phyloP scores from a whole-genome alignment of 2,113 vertebrate species.

The Daboia siamensis region DNA sequence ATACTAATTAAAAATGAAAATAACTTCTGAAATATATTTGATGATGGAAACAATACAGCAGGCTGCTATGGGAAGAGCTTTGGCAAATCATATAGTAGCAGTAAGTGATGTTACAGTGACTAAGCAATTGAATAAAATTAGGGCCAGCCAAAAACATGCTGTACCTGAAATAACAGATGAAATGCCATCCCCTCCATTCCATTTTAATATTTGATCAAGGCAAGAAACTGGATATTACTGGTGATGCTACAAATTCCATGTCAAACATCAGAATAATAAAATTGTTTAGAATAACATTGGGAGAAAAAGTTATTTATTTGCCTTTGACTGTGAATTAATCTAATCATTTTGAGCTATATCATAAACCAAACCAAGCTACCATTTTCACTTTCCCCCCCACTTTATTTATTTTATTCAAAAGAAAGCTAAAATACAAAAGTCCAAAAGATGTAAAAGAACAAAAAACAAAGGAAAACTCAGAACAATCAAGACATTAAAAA shows the following conservation, averaged over 20 bases:
- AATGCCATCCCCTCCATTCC: neutral
- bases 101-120: neutral
- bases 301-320: neutral
- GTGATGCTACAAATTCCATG: neutral
- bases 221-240: neutral
- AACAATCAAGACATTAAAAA: neutral
- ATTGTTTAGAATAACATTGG: neutral
- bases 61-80: neutral
- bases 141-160: neutral
- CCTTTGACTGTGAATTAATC: neutral
- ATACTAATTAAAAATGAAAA: slow-evolving; percentile 16
- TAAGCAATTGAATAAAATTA: neutral
- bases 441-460: neutral
- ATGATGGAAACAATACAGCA: neutral
- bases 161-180: neutral
- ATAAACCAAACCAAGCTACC: neutral
- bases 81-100: too few relatives aligned
- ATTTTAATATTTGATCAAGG: neutral
- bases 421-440: neutral
- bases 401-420: neutral
- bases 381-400: neutral
- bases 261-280: neutral
- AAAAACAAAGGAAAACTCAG: neutral
- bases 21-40: slow-evolving; percentile 17
- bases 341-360: neutral